Evolutionary conservation across 2,113 vertebrate species (phyloP), one percentile per base, ranked within the genome.

Genomic region (Pogonocichla stellata): DNA sequence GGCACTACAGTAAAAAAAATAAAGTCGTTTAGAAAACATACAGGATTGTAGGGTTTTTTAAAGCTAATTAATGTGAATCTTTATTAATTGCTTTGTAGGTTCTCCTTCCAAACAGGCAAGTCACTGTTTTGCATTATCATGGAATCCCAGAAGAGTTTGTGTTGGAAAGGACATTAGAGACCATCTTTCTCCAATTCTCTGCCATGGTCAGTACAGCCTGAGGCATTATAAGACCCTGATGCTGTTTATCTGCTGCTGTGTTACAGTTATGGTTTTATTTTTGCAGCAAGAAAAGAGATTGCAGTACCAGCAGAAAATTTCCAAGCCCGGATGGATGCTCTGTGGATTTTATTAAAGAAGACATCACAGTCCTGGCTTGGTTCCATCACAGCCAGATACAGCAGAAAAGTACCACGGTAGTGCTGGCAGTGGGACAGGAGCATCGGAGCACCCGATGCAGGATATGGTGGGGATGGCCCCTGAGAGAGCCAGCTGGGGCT

Each of bases 391-490:
- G 58, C 26, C 73, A 64, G 60, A 42, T 28, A 47, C 33, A 90
- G 71, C 11, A 25, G 82, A 28, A 57, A 45, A 50, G 12, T 43
- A 22, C 3, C 9, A 8, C 3, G 43, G 57, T 11, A 11, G 22
- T 20, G 8, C 26, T 71, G 18, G 51, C 18, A 38, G 65, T 2
- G 8, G 42, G 51, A 77, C 10, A 23, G 64, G 40, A 82, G 26
- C 3, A 1, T 7, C 0, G 1, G 19, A 70, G 38, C 54, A 19
- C 23, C 53, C 31, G 34, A 43, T 2, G 13, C 0, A 8, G 56
- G 47, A n/a, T 25, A 10, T 0, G 6, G 25, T 5, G 4, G 23
- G 56, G 48, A 66, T 29, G 26, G 38, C 54, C 36, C 43, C 38
- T 1, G 3, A 64, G 43, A n/a, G 7, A 91, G 28, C 38, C 38